Evolutionary conservation across 2,888 invertebrate species (phyloP), one percentile per base, ranked within the genome.

Genomic region (Sialis fuliginosa): DNA sequence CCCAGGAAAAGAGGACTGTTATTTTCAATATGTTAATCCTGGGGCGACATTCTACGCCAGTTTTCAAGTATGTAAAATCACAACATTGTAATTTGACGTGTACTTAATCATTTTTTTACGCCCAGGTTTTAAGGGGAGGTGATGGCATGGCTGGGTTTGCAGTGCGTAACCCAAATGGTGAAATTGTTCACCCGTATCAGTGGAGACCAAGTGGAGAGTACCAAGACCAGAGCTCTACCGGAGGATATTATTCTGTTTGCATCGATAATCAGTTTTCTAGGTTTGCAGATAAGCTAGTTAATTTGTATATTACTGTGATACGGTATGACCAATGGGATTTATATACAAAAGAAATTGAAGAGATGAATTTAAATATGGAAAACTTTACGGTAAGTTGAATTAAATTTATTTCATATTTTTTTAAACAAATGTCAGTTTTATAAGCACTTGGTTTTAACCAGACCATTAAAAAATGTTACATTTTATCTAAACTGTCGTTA

Each of bases 81-180:
- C 30, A 31, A 31, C 37, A 10, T 35, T 35, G 22, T 22, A 22
- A 22, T 22, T 22, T 22, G 22, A 22, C 22, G 22, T 22, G 22
- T 22, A 22, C 22, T 22, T 2, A 22, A 22, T 22, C 2, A 4
- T 22, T 30, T 53, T 51, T 52, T 51, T 48, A 45, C 47, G 59
- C 60, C 46, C 58, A 91, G 90, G 91, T 92, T 22, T 71, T 93
- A 53, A 75, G 89, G 61, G 93, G 93, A 6, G 92, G 92, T 13
- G 92, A 93, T 68, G 89, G 90, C 7, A 90, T 88, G 79, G 90
- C 91, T 49, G 92, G 91, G 2, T 89, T 92, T 61, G 88, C 88
- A 0, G 86, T 93, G 1, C 74, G 88, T 50, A 82, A 90, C 65
- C 91, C 92, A 0, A 75, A 77, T 47, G 88, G 89, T 0, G 72